Conservation (phyloP, 2,888 invertebrate species). For the Mactromeris polynyma region DNA sequence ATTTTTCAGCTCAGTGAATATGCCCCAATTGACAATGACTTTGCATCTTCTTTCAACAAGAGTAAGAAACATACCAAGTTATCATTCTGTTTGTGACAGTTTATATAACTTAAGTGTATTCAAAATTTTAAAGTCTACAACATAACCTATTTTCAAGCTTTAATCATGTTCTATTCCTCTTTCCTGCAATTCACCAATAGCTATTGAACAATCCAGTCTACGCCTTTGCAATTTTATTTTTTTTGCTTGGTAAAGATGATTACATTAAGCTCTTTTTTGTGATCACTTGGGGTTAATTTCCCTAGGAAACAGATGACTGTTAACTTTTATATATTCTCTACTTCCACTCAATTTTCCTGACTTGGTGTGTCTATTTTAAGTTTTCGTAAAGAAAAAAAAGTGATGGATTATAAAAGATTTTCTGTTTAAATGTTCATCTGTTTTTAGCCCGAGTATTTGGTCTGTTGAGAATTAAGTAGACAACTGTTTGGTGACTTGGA, state of each 20-base stretch:
- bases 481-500: not conserved
- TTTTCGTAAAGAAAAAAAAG: not conserved
- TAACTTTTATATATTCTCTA: not conserved
- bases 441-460: constrained; percentile 7
- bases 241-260: not conserved
- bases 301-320: not conserved
- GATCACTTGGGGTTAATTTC: constrained; percentile 8
- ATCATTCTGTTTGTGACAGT: not conserved
- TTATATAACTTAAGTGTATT: not conserved
- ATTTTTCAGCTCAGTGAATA: not conserved
- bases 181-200: not conserved
- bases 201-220: not conserved
- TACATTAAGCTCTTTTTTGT: constrained; percentile 3
- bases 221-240: not conserved
- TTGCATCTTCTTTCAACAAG: not conserved
- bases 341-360: not conserved
- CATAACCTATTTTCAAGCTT: not conserved
- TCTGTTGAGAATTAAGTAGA: constrained; percentile 6
- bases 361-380: not conserved
- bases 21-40: not conserved
- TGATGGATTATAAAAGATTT: constrained; percentile 11
- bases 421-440: constrained; percentile 9
- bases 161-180: not conserved
- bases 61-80: not conserved
- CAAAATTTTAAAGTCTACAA: not conserved